Conservation (phyloP, 2,888 invertebrate genomes). For the Carpatolechia fugitivella region DNA sequence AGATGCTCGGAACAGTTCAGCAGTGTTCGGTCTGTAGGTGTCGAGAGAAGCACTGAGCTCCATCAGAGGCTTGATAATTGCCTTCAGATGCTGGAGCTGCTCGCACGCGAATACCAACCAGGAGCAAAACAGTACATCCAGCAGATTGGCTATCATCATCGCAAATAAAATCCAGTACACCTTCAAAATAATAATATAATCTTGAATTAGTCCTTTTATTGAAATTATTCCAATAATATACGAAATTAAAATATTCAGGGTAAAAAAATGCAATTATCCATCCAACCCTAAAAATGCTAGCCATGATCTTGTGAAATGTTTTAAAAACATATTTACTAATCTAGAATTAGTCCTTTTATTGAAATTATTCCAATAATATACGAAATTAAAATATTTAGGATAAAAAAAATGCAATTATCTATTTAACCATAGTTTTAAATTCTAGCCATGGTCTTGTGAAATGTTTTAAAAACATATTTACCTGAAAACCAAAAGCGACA, state of each 20-base stretch:
- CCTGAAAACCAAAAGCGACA: constrained; percentile 83
- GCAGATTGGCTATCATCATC: constrained; percentile 80
- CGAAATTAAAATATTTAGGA: too few species aligned
- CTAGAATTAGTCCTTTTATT: too few species aligned
- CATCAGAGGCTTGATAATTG: constrained; percentile 93
- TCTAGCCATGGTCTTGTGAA: too few species aligned
- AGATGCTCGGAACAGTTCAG: constrained; percentile 82
- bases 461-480: too few species aligned
- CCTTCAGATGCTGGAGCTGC: constrained; percentile 90
- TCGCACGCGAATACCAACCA: constrained; percentile 93
- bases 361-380: too few species aligned
- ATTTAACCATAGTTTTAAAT: too few species aligned
- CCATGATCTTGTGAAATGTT: too few species aligned
- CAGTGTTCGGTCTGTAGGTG: constrained; percentile 85
- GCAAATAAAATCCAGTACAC: constrained; percentile 84
- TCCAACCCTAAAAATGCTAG: too few species aligned
- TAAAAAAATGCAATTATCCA: too few species aligned
- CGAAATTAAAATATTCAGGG: too few species aligned
- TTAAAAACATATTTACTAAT: too few species aligned
- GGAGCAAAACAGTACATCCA: constrained; percentile 89
- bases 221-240: neutral
- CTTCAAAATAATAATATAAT: constrained; percentile 40
- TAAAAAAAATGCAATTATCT: too few species aligned
- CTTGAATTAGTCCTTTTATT: neutral
- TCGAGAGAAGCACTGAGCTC: constrained; percentile 90